phyloP scores from a whole-genome alignment of 2,888 invertebrate genomes.

The Strigamia crassipes region DNA sequence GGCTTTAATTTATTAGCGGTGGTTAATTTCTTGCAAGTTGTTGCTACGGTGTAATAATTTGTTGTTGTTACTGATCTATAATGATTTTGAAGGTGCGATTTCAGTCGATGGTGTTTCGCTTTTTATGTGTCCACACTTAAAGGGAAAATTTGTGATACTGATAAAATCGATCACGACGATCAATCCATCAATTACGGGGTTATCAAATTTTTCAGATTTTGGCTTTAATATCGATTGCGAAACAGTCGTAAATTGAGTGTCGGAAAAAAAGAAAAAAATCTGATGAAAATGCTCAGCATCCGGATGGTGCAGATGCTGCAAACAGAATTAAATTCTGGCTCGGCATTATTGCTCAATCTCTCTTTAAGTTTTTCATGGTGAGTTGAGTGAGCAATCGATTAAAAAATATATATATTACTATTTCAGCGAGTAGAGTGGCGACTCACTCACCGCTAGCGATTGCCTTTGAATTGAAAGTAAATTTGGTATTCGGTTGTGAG shows the following conservation, averaged over 20 bases:
- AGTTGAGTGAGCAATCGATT: neutral
- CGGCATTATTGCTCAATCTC: neutral
- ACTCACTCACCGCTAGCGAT: neutral
- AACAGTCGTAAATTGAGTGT: neutral
- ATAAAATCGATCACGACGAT: no score
- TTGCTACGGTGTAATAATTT: no score
- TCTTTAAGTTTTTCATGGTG: neutral
- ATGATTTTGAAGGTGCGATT: no score
- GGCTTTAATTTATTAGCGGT: no score
- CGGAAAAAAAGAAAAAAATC: neutral
- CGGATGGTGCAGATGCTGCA: neutral
- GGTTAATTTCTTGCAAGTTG: no score
- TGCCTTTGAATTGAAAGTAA: neutral
- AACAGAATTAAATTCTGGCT: neutral
- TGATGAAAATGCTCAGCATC: neutral
- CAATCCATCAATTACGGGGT: no score
- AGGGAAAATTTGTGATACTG: no score
- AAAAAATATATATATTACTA: neutral
- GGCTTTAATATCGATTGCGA: neutral
- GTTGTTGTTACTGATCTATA: no score
- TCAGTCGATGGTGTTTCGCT: no score
- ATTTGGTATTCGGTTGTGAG: neutral
- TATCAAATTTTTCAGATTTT: neutral
- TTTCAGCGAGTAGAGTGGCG: neutral
- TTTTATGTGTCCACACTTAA: no score